Conservation (phyloP, 2,113 vertebrate species). For the Zosterops lateralis region DNA sequence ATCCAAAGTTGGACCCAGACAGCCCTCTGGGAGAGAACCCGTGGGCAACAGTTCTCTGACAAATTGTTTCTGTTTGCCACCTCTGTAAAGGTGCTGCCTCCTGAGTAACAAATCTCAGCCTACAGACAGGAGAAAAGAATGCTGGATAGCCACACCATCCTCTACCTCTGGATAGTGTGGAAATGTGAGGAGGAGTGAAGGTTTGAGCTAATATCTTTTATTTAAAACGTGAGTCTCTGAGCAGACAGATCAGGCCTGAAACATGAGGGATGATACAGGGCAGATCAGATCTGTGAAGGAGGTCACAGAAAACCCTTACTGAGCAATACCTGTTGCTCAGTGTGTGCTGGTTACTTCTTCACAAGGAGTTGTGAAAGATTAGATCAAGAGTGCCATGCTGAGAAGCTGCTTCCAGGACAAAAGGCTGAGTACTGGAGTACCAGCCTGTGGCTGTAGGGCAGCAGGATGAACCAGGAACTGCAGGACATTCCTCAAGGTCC, state of each 20-base stretch:
- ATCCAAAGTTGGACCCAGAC: neutral
- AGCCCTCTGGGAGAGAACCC: neutral
- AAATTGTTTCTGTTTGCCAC: neutral
- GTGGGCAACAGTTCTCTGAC: neutral
- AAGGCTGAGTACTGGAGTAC: neutral
- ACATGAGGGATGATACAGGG: neutral
- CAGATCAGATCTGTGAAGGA: neutral
- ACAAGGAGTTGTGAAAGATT: neutral
- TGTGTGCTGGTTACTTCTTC: neutral
- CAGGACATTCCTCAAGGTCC: neutral
- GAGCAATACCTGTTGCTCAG: neutral
- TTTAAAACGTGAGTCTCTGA: neutral
- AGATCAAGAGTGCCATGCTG: neutral
- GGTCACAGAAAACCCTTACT: neutral
- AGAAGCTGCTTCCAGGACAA: neutral
- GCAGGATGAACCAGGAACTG: neutral
- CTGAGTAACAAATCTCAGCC: neutral
- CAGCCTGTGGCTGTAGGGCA: neutral
- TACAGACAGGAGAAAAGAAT: neutral
- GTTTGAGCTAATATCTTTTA: neutral
- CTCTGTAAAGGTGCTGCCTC: neutral
- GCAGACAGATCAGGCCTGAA: neutral
- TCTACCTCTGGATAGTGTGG: neutral
- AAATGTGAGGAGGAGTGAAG: neutral
- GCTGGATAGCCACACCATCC: neutral